Percentiles rank a stretch among this genome's conserved stretches.
These are phyloP conservation scores for Clamator glandarius DNA, from an alignment of 2,797 vertebrate species.

Conservation along the genomic window DNA sequence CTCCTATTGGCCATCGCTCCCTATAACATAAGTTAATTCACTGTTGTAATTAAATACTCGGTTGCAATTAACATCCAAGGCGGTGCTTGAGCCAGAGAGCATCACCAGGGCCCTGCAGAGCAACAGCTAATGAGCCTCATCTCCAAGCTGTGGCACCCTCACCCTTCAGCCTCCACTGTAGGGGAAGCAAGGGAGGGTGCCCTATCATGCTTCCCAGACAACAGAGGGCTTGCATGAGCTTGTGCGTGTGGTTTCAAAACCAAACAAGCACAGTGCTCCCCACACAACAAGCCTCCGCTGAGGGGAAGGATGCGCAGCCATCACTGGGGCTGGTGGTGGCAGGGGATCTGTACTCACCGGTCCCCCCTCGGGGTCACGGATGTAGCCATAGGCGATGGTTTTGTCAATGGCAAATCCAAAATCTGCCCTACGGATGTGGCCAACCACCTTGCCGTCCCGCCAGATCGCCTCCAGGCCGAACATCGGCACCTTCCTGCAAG, in stretches of 20 bases:
- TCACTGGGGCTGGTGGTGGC: accelerated
- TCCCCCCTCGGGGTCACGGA: slow-evolving; percentile 85
- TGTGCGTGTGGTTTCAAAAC: accelerated
- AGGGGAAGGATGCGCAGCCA: accelerated
- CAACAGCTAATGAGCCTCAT: background rate
- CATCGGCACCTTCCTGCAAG: slow-evolving; percentile 89
- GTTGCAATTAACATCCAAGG: background rate
- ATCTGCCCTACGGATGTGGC: slow-evolving; percentile 88
- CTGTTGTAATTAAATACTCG: background rate
- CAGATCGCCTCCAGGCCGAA: slow-evolving; percentile 94
- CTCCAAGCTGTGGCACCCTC: accelerated
- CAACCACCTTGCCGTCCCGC: slow-evolving; percentile 86
- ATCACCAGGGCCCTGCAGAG: accelerated
- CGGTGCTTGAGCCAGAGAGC: background rate
- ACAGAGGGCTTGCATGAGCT: accelerated
- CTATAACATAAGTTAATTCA: background rate
- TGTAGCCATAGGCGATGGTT: slow-evolving; percentile 92
- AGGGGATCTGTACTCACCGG: slow-evolving; percentile 78
- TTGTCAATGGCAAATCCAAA: slow-evolving; percentile 90
- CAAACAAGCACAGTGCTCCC: accelerated
- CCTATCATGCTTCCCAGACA: accelerated
- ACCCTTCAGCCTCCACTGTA: accelerated
- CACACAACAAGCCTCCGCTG: too few relatives aligned
- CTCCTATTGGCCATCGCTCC: background rate
- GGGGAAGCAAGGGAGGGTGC: accelerated